Conservation (phyloP, 2,888 invertebrate species). For the Plagiodera versicolora region DNA sequence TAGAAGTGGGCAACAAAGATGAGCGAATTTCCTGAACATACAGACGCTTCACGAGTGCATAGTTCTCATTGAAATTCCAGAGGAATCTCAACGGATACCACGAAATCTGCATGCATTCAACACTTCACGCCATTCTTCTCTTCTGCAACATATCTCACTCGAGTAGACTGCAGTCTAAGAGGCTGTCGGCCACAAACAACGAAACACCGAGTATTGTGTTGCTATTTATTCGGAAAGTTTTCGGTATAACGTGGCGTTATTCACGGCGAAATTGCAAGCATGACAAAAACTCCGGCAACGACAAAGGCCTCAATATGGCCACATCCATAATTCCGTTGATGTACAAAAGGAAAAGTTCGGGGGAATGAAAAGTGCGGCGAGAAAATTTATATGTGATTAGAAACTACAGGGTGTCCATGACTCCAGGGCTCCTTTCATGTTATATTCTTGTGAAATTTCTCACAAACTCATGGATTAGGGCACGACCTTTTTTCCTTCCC, state of each 20-base stretch:
- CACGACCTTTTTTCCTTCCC: no score
- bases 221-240: constrained; percentile 41
- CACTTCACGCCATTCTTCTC: background rate
- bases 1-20: no score
- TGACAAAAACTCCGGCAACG: constrained; percentile 21
- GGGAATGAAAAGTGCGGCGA: background rate
- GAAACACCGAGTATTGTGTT: constrained; percentile 26
- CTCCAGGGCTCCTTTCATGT: no score
- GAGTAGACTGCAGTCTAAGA: background rate
- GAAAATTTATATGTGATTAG: no score
- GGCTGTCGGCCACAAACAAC: constrained; percentile 19
- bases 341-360: background rate
- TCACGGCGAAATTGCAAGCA: constrained; percentile 15
- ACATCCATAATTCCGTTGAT: background rate
- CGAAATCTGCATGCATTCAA: background rate
- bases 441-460: no score
- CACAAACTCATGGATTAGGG: no score
- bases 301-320: constrained; percentile 14
- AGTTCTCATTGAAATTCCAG: no score
- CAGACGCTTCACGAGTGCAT: no score
- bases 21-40: no score
- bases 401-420: no score
- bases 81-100: background rate
- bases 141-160: background rate
- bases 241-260: constrained; percentile 28